Base-by-base conservation (phyloP, 2,888 invertebrate genomes). In the Eupithecia exiguata region DNA sequence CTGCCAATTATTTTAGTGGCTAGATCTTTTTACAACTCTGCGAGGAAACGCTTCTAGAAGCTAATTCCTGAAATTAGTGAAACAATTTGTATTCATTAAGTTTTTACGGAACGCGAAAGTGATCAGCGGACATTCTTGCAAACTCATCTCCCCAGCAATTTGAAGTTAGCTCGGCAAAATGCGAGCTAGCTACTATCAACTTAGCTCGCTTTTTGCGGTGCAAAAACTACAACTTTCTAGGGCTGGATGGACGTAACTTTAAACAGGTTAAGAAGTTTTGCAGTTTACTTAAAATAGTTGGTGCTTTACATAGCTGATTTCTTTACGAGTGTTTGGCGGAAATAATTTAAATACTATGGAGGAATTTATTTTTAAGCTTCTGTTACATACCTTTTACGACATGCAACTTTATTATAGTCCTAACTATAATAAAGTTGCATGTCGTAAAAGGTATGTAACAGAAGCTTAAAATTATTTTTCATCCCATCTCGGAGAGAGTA, bases 101-200 rank as follows among this genome's bases (percentile, higher is more conserved):
- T 76, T 76, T 76, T 73, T 73, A 69, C 73, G 63, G 53, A 67
- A 73, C 49, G 40, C 62, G 58, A 71, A 76, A 73, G 73, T 76
- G 76, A 73, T 73, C 73, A 69, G 69, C 69, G 49, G 58, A 71
- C 74, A 76, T 76, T 76, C 76, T 74, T 71, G 76, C 73, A 30
- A 73, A 76, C 73, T 76, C 76, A 76, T 76, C 76, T 46, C 69
- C 73, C 30, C 71, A 72, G 66, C 76, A 76, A 73, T 76, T 76
- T 66, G 36, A 71, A 73, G 76, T 76, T 73, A 69, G 73, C 21
- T 66, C 30, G 40, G 71, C 71, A 71, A 76, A 76, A 76, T 71
- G 46, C 49, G 66, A 69, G 71, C 73, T 71, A 73, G 69, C 63
- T 73, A 14, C 71, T 73, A 73, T 76, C 53, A 69, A 71, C 76